Evolutionary conservation across 2,797 vertebrate genomes (phyloP).

Genomic region (Lemur catta): DNA sequence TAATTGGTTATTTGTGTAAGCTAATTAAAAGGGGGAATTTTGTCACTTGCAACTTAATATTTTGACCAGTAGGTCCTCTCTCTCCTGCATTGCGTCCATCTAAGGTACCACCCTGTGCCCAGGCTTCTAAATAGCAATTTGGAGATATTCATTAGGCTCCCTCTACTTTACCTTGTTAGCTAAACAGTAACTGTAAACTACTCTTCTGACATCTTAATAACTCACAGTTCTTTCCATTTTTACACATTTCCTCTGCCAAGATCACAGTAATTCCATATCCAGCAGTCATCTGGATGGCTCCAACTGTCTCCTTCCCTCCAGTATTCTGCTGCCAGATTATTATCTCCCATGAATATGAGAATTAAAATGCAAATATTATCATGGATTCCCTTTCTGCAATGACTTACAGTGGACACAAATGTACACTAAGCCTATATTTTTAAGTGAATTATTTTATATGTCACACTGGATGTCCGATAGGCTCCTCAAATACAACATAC

Average conservation of each 20-base stretch:
- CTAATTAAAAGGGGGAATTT: not conserved
- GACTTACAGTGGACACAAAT: not conserved
- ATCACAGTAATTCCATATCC: not conserved
- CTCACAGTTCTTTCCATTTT: not conserved
- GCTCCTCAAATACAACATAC: not conserved
- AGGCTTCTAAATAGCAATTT: not conserved
- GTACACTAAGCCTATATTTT: not conserved
- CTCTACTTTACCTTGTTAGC: not conserved
- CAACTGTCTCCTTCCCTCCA: not conserved
- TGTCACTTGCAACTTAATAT: not conserved
- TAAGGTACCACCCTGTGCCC: not conserved
- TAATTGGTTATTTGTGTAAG: not conserved
- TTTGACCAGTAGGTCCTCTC: not conserved
- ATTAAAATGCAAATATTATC: not conserved
- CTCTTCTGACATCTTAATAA: not conserved
- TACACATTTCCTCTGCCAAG: not conserved
- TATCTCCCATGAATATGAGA: not conserved
- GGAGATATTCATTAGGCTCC: not conserved
- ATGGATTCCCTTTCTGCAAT: not conserved
- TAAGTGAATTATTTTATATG: not conserved
- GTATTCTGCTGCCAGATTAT: not conserved
- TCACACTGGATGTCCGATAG: not conserved
- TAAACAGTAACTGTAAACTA: not conserved
- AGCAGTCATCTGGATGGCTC: not conserved
- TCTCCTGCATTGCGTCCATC: not conserved